Percentiles rank a stretch among this genome's conserved stretches.
phyloP scores from a whole-genome alignment of 2,113 vertebrate genomes.

The Pteropus alecto region DNA sequence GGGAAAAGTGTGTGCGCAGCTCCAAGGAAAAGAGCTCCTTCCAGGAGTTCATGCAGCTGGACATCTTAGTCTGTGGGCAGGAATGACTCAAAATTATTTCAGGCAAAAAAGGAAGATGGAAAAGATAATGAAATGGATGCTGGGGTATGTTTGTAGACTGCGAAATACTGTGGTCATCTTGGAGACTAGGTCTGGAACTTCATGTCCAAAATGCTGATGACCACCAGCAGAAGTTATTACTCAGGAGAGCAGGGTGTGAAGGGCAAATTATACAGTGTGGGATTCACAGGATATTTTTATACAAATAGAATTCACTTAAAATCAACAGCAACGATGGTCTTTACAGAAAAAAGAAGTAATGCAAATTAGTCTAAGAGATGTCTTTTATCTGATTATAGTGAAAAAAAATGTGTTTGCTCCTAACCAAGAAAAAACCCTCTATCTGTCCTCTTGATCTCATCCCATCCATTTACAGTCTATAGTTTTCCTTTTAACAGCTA shows the following conservation, averaged over 20 bases:
- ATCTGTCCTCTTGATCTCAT: neutral
- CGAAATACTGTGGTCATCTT: neutral
- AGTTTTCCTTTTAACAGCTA: conserved; percentile 12
- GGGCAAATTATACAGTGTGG: neutral
- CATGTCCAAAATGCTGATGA: neutral
- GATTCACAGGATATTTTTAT: neutral
- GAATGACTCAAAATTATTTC: conserved; percentile 33
- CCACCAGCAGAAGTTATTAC: neutral
- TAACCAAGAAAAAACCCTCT: neutral
- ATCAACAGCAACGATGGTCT: neutral
- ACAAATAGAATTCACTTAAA: conserved; percentile 6
- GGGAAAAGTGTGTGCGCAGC: neutral
- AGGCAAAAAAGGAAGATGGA: neutral
- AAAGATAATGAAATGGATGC: neutral
- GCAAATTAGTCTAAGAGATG: neutral
- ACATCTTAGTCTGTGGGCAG: neutral
- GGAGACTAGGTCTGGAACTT: neutral
- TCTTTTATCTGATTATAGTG: neutral
- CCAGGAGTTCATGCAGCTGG: neutral
- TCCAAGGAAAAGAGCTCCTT: neutral
- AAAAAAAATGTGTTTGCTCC: conserved; percentile 7
- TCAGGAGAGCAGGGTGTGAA: neutral
- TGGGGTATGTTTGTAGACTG: neutral
- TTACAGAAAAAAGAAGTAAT: neutral
- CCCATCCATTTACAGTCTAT: neutral